phyloP scores from a whole-genome alignment of 2,797 vertebrate species.

The Xenopus petersii region DNA sequence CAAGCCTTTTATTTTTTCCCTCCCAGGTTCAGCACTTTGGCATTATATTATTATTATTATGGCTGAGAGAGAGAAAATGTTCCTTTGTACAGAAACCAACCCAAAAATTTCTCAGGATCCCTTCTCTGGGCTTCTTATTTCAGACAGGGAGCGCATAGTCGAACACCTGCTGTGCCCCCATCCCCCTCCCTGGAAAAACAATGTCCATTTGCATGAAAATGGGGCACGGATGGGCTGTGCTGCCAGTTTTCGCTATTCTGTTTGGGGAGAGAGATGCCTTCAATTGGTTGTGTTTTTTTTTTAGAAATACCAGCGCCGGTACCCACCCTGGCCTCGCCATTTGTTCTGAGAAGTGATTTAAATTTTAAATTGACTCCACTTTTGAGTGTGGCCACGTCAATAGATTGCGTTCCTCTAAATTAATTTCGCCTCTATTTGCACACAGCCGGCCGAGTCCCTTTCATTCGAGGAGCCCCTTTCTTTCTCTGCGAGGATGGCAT shows the following conservation, averaged over 20 bases:
- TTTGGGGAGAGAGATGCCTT: constrained; percentile 56
- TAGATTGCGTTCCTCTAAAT: constrained; percentile 60
- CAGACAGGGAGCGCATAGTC: constrained; percentile 61
- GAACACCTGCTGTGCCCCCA: constrained; percentile 66
- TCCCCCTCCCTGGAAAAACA: constrained; percentile 52
- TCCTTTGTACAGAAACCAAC: constrained; percentile 13
- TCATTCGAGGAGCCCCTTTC: constrained; percentile 52
- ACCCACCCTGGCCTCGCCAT: constrained; percentile 53
- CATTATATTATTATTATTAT: no score
- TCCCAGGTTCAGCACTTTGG: no score
- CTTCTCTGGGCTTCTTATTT: constrained; percentile 25
- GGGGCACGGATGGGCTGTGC: constrained; percentile 56
- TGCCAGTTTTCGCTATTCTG: constrained; percentile 62
- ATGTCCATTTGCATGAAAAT: constrained; percentile 66
- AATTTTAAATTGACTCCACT: constrained; percentile 62
- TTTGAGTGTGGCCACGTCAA: constrained; percentile 60
- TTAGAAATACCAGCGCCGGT: constrained; percentile 49
- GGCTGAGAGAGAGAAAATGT: not conserved
- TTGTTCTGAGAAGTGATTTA: constrained; percentile 58
- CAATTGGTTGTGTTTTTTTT: constrained; percentile 55
- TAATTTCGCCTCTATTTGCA: constrained; percentile 61
- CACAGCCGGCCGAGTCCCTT: constrained; percentile 55
- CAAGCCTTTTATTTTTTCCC: no score
- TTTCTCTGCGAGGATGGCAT: constrained; percentile 54
- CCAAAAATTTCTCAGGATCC: constrained; percentile 10